Base-by-base conservation (phyloP, 2,113 vertebrate genomes). In the Pomatorhinus ruficollis region DNA sequence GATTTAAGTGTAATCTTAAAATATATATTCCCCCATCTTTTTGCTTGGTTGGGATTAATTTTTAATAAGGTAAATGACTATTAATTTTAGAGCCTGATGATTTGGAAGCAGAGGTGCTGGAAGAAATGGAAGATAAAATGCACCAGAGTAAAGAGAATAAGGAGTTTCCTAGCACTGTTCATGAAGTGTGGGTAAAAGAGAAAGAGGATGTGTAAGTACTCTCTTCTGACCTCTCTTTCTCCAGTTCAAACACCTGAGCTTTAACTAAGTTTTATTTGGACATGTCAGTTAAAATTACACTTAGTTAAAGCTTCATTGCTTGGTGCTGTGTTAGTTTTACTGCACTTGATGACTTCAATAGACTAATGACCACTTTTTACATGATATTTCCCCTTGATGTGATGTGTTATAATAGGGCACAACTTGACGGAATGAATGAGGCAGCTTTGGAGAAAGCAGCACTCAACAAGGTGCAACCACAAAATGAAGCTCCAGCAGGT, bases 91-190 rank as follows among this genome's bases (percentile, higher is more conserved):
- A 99, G 84, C 95, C 97, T 96, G 98, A 98, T 90, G 98, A 99
- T 87, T 83, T 99, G 96, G 99, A 99, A 97, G 98, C 96, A 15
- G 95, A 99, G 94, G 49, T 98, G 70, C 96, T 99, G 70, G 98
- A 98, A 80, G 98, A 99, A 89, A 72, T 52, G 85, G 77, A 86
- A 70, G 91, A 77, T 95, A 91, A 37, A 74, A 80, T 72, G n/a
- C 65, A 68, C 31, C 85, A 84, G 86, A 76, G 63, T 35, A 81
- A 91, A 18, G 84, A 88, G 88, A 77, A 83, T 15, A 91, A 94
- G 20, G 88, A 86, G 49, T 88, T 95, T 72, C 97, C 98, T 14
- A 47, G 87, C 74, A 77, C 57, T 60, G 94, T 98, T 79, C 90
- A 97, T 69, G 97, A 98, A 70, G 99, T 98, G 8, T 99, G 99